These are phyloP conservation scores for Patella caerulea DNA, from an alignment of 2,888 invertebrate genomes.

Conservation along the genomic window DNA sequence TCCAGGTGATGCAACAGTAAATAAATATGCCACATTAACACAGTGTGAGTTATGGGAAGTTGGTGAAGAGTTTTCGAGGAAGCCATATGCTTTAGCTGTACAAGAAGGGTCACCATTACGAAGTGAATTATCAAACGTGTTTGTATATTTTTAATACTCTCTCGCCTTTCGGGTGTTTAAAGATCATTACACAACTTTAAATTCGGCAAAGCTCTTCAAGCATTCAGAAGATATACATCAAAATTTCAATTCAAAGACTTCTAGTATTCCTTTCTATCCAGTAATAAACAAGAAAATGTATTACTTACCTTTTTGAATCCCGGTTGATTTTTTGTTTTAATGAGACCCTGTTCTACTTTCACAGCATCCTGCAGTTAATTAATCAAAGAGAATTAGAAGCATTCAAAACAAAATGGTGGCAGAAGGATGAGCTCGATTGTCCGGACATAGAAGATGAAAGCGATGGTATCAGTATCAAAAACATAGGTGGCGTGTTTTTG, in stretches of 20 bases:
- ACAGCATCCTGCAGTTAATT: conserved; percentile 90
- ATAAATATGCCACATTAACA: conserved; percentile 84
- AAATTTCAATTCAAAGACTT: too few species aligned
- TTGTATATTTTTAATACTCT: conserved; percentile 71
- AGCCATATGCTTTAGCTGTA: conserved; percentile 97
- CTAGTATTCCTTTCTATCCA: too few species aligned
- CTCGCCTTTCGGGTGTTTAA: too few species aligned
- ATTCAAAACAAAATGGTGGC: conserved; percentile 98
- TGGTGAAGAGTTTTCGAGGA: conserved; percentile 96
- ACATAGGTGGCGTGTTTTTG: conserved; percentile 97
- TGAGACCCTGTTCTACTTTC: conserved; percentile 22
- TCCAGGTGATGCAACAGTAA: conserved; percentile 90
- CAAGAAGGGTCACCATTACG: conserved; percentile 95
- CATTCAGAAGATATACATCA: too few species aligned
- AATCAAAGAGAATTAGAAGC: conserved; percentile 93
- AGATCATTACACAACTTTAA: too few species aligned
- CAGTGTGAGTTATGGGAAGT: conserved; percentile 92
- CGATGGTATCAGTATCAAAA: conserved; percentile 97
- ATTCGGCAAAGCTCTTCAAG: too few species aligned
- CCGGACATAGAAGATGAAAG: conserved; percentile 93
- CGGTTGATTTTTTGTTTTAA: too few species aligned
- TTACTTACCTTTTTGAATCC: too few species aligned
- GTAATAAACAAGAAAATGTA: too few species aligned
- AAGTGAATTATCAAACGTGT: conserved; percentile 96
- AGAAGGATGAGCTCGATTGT: conserved; percentile 79